Base-by-base conservation (phyloP, 2,888 invertebrate species). In the Heliconius erato region DNA sequence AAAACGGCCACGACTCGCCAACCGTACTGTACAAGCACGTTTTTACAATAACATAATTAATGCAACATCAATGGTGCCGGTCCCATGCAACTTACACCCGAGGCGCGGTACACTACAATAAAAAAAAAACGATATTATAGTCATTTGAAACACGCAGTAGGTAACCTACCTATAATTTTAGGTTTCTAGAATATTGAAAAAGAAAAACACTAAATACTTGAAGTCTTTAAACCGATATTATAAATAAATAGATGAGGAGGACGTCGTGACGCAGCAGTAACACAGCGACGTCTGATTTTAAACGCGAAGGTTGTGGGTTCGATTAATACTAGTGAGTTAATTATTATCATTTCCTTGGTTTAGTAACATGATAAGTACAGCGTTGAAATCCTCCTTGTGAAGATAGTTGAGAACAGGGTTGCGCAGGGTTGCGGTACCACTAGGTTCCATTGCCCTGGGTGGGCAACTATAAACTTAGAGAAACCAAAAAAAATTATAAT, bases 11-110 rank as follows among this genome's bases (percentile, higher is more conserved):
- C 63, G 12, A 63, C 63, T 63, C n/a, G 63, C 3, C 63, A n/a
- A 0, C 9, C 63, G n/a, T n/a, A 12, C n/a, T 63, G 89, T 89
- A 80, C 40, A 63, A 69, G 82, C 76, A 76, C 76, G 84, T 88
- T 87, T 84, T 83, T 86, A 88, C 88, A 90, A 89, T 88, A 89
- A 90, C 87, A 89, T 90, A 89, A 92, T 91, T 89, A 86, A 87
- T 89, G 87, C 84, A 79, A 86, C 87, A 76, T 80, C 88, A 88
- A 90, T 89, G 88, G 88, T 80, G 86, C 84, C 89, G 88, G 54
- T 19, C 23, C 90, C 90, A 89, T 86, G 88, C 92, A 91, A 92
- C 91, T 91, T 91, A 91, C 92, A 92, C 92, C 91, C 88, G 90
- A 79, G 90, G 91, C 91, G 89, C 85, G 88, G 85, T 84, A 84